Evolutionary conservation across 2,888 invertebrate species (phyloP), one percentile per base, ranked within the genome.

Genomic region (Lithosia quadra): DNA sequence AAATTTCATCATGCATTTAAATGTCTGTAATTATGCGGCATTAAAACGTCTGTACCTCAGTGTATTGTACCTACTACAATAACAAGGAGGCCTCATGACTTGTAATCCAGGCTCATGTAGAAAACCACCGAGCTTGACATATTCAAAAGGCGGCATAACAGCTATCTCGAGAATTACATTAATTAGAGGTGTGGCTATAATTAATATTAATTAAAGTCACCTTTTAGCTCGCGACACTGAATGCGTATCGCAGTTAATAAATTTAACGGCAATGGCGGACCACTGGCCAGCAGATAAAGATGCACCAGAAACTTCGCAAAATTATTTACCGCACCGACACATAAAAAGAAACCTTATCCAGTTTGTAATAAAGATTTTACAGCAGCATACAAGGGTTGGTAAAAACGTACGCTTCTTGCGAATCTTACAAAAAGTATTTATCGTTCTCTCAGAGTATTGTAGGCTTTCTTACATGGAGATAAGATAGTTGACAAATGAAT

Each of bases 131-230:
- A 81, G 84, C 84, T 84, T 86, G 86, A 87, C 89, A 86, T 81
- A 80, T 87, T 83, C 85, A 85, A 87, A 85, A 82, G 80, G 78
- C 74, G 71, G 73, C 74, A 78, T 69, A 76, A 80, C 79, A 74
- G 86, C 89, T 94, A 94, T 93, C 93, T 92, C 83, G 87, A 88
- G 90, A 91, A 92, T 92, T 92, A 94, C 92, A 92, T 92, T 94
- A 93, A 94, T 94, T 93, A 94, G 91, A 93, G 93, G 93, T 94
- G 94, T 93, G 93, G 92, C 89, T 87, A 91, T 94, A 93, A 94
- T 95, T 94, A 94, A 95, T 95, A 94, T 94, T 93, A 94, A 94
- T 94, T 95, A 92, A 92, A 92, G 92, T 92, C 93, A 91, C 92
- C 92, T 94, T 93, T 93, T 91, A 93, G 91, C 88, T 89, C 86